phyloP scores from a whole-genome alignment of 2,888 invertebrate genomes.

The Osmoderma eremita region DNA sequence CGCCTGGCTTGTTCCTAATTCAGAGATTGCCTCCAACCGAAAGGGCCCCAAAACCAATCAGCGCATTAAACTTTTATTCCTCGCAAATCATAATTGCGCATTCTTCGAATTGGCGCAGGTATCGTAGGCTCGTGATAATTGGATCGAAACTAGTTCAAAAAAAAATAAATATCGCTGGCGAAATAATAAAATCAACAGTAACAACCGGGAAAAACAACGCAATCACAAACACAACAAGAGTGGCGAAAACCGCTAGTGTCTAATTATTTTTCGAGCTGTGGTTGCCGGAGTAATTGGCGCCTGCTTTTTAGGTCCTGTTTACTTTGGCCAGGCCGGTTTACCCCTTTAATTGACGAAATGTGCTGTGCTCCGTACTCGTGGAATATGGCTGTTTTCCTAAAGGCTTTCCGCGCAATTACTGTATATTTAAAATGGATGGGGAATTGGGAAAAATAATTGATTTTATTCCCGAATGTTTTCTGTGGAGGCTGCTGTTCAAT shows the following conservation, averaged over 20 bases:
- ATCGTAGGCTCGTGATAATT: slow-evolving; percentile 12
- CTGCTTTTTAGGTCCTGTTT: slow-evolving; percentile 4
- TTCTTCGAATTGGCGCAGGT: background rate
- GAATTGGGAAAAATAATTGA: too few species aligned
- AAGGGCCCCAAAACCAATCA: slow-evolving; percentile 1
- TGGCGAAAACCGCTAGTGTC: background rate
- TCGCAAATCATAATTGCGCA: slow-evolving; percentile 8
- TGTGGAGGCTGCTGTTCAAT: too few species aligned
- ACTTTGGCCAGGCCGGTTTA: slow-evolving; percentile 1
- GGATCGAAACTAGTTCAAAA: slow-evolving; percentile 6
- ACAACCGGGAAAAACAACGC: background rate
- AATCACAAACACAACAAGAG: too few species aligned
- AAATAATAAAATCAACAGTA: background rate
- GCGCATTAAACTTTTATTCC: slow-evolving; percentile 13
- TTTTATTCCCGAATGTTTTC: too few species aligned
- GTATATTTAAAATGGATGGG: too few species aligned
- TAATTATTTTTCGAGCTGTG: slow-evolving; percentile 19
- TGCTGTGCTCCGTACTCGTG: too few species aligned
- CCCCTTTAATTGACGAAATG: slow-evolving; percentile 3
- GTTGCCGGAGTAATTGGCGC: slow-evolving; percentile 2
- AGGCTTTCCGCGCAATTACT: too few species aligned
- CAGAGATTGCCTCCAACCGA: background rate
- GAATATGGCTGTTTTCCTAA: too few species aligned
- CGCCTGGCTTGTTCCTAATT: slow-evolving; percentile 4
- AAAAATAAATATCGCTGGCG: background rate